Evolutionary conservation across 2,797 vertebrate species (phyloP).

Genomic region (Phyllotis vaccarum): DNA sequence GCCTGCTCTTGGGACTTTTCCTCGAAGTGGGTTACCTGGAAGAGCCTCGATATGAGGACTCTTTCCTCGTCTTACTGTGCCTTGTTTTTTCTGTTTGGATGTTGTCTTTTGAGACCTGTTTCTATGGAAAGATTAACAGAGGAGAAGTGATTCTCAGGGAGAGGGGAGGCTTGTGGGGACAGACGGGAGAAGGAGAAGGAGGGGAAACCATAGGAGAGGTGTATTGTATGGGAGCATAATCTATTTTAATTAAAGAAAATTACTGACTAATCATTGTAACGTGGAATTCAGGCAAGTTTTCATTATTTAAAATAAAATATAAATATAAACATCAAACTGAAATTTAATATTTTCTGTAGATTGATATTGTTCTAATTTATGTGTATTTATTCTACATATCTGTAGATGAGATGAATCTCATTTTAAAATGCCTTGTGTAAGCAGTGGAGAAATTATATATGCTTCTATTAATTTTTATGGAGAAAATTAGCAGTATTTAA

Average conservation of each 20-base stretch:
- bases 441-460: not conserved
- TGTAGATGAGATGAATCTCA: not conserved
- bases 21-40: not conserved
- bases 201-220: no score
- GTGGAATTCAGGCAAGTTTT: not conserved
- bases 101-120: not conserved
- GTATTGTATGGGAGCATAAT: no score
- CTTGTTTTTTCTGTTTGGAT: not conserved
- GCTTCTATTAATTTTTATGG: slow-evolving; percentile 4
- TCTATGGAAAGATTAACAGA: not conserved
- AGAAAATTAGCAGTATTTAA: slow-evolving; percentile 78
- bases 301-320: slow-evolving; percentile 61
- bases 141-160: no score
- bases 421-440: slow-evolving; percentile 34
- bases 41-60: not conserved
- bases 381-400: not conserved
- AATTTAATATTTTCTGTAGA: not conserved
- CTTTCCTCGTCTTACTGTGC: not conserved
- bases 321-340: slow-evolving; percentile 51
- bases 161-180: not conserved
- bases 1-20: not conserved
- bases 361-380: not conserved
- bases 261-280: not conserved
- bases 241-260: not conserved
- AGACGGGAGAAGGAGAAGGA: no score